These are phyloP conservation scores for Festucalex cinctus DNA, from an alignment of 2,113 vertebrate genomes.

Conservation along the genomic window DNA sequence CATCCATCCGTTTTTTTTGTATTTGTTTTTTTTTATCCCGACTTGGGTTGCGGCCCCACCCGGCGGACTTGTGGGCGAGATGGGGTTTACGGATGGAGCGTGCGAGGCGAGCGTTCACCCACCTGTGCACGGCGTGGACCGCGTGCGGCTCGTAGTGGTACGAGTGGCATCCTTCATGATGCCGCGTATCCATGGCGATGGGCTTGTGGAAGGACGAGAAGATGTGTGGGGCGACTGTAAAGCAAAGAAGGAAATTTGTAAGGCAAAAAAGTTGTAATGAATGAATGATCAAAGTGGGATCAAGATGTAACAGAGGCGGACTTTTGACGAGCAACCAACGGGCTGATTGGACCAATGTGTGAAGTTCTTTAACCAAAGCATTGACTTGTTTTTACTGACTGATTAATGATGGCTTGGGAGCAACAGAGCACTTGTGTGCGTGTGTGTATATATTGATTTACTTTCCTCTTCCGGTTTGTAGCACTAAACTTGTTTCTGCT, in stretches of 20 bases:
- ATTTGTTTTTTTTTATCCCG: too few relatives aligned
- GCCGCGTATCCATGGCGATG: slow-evolving; percentile 91
- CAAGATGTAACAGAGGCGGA: slow-evolving; percentile 86
- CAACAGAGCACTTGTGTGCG: too few relatives aligned
- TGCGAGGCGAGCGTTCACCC: slow-evolving; percentile 61
- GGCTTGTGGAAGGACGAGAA: slow-evolving; percentile 91
- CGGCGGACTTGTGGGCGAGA: not conserved
- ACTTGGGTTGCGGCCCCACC: slow-evolving; percentile 11
- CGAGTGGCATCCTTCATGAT: slow-evolving; percentile 83
- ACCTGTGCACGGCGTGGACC: slow-evolving; percentile 88
- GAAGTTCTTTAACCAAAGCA: too few relatives aligned
- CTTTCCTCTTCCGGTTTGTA: too few relatives aligned
- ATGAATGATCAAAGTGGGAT: slow-evolving; percentile 96
- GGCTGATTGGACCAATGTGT: too few relatives aligned
- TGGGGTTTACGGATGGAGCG: too few relatives aligned
- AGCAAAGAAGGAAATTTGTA: too few relatives aligned
- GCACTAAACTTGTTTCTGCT: too few relatives aligned
- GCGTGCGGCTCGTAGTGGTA: slow-evolving; percentile 92
- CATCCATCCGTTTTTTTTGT: too few relatives aligned
- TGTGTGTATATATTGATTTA: too few relatives aligned
- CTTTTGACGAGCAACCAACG: slow-evolving; percentile 81
- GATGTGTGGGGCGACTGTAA: slow-evolving; percentile 84
- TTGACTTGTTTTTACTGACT: too few relatives aligned
- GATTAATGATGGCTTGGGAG: too few relatives aligned
- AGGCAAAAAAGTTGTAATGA: slow-evolving; percentile 74